These are phyloP conservation scores for Neogale vison DNA, from an alignment of 2,113 vertebrate genomes.

Conservation along the genomic window DNA sequence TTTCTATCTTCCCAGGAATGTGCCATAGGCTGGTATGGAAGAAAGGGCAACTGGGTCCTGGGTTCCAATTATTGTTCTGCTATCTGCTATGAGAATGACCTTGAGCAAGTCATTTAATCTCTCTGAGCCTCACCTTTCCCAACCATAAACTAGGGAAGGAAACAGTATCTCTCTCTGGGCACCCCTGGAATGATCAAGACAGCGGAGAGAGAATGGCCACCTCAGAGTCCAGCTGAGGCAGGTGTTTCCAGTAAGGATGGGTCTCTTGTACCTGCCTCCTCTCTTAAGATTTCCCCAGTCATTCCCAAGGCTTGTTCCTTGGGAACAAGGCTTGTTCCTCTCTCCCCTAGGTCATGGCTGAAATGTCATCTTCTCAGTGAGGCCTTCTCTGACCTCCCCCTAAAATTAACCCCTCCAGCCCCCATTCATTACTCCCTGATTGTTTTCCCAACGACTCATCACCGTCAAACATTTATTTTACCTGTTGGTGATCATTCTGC, in stretches of 20 bases:
- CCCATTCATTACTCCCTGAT: neutral
- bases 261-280: neutral
- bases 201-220: accelerated
- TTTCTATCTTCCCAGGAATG: neutral
- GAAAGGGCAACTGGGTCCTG: neutral
- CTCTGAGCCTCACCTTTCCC: neutral
- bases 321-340: neutral
- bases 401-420: neutral
- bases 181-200: neutral
- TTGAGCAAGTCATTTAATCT: neutral
- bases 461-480: neutral
- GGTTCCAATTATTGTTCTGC: neutral
- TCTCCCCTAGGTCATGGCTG: neutral
- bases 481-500: neutral
- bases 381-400: neutral
- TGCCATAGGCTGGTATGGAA: neutral
- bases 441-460: neutral
- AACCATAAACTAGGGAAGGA: neutral
- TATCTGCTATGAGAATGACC: neutral
- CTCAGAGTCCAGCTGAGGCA: neutral
- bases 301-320: neutral
- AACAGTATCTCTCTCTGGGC: neutral
- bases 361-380: neutral
- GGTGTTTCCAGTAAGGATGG: neutral
- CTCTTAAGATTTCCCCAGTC: neutral